Conservation (phyloP, 2,113 vertebrate species). For the Atherinomorus stipes region DNA sequence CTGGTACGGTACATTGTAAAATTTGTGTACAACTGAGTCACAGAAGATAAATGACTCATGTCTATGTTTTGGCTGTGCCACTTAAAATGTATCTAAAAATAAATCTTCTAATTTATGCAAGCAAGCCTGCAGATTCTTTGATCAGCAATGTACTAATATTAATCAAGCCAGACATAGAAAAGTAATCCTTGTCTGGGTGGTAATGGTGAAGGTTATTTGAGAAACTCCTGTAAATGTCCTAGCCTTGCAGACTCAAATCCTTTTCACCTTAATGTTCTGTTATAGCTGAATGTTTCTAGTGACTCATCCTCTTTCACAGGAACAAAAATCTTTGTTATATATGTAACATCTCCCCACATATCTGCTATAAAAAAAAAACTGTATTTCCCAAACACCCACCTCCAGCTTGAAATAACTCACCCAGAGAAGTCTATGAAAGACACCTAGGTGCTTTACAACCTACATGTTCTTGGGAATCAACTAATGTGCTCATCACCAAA, state of each 20-base stretch:
- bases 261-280: slow-evolving; percentile 35
- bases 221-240: neutral
- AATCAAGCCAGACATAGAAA: neutral
- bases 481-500: slow-evolving; percentile 1
- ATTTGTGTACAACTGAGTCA: too few relatives aligned
- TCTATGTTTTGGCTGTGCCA: too few relatives aligned
- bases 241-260: slow-evolving; percentile 2
- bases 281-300: slow-evolving; percentile 38
- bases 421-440: slow-evolving; percentile 50
- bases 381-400: slow-evolving; percentile 74
- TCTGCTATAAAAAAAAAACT: slow-evolving; percentile 66
- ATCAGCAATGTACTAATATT: neutral
- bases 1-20: too few relatives aligned
- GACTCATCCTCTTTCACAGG: slow-evolving; percentile 47
- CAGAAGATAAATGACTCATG: too few relatives aligned
- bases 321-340: slow-evolving; percentile 48
- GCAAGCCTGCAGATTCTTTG: too few relatives aligned
- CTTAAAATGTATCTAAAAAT: neutral
- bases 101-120: neutral
- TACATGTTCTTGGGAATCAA: slow-evolving; percentile 32
- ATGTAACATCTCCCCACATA: slow-evolving; percentile 59
- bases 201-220: neutral
- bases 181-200: neutral
- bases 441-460: slow-evolving; percentile 46
- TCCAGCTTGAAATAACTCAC: slow-evolving; percentile 69